Conservation (phyloP, 2,888 invertebrate species). For the Cephalotes varians region DNA sequence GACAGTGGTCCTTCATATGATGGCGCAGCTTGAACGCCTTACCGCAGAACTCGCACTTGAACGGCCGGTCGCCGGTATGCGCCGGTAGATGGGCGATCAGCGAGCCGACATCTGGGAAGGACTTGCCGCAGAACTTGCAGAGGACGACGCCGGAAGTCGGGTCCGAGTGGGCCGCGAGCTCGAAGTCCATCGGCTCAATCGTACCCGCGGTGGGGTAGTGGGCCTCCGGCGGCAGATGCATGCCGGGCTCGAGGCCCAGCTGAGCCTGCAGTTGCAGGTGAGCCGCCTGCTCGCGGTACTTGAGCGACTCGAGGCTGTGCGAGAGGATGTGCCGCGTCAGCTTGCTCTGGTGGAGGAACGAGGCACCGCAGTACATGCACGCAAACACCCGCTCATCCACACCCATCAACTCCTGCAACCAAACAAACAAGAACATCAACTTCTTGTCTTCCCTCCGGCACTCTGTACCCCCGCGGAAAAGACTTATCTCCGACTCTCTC, state of each 20-base stretch:
- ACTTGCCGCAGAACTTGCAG: constrained; percentile 97
- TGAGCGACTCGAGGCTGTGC: constrained; percentile 95
- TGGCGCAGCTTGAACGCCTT: constrained; percentile 97
- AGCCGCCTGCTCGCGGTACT: constrained; percentile 92
- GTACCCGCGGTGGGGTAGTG: constrained; percentile 85
- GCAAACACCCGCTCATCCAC: constrained; percentile 91
- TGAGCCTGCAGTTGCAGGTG: constrained; percentile 87
- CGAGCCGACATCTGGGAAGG: constrained; percentile 95
- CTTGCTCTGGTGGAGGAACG: constrained; percentile 96
- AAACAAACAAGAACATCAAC: constrained; percentile 95
- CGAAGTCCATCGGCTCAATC: constrained; percentile 88
- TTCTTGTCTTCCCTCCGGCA: constrained; percentile 89
- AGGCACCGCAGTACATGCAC: constrained; percentile 96
- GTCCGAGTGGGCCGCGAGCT: constrained; percentile 89
- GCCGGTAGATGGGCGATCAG: constrained; percentile 95
- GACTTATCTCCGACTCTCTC: constrained; percentile 44
- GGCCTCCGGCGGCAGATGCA: constrained; percentile 84
- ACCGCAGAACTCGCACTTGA: constrained; percentile 97
- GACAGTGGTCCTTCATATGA: constrained; percentile 98
- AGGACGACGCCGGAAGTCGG: constrained; percentile 92
- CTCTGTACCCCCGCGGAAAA: constrained; percentile 61
- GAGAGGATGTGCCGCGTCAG: constrained; percentile 95
- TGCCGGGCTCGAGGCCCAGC: constrained; percentile 84
- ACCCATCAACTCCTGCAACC: constrained; percentile 96
- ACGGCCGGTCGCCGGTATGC: constrained; percentile 96